Base-by-base conservation (phyloP, 2,113 vertebrate genomes). In the Nerophis ophidion region DNA sequence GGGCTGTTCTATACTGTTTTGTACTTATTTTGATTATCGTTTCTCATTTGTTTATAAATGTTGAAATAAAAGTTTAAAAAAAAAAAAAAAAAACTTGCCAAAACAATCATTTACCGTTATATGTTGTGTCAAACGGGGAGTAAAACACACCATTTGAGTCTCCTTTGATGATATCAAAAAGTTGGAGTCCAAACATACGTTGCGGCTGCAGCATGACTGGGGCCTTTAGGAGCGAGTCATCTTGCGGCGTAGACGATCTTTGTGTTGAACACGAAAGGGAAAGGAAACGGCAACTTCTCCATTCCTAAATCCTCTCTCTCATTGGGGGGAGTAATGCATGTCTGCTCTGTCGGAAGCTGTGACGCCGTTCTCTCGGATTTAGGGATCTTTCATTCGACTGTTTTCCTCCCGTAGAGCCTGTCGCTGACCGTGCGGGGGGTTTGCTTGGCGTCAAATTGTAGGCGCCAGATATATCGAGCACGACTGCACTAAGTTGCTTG, bases 261-360 rank as follows among this genome's bases (percentile, higher is more conserved):
- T 15, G 79, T 8, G 50, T 76, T 76, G 60, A 77, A 73, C 76
- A 70, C 77, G 81, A 84, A 82, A 85, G 76, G 77, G 81, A 87
- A 81, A 84, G 81, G 82, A 86, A 86, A 82, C 81, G 53, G 75
- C 71, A 17, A 69, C 81, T 83, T 80, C 80, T 84, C 79, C 79
- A 74, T 80, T 78, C 83, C 75, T 5, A 61, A 62, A 57, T 48
- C 71, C 70, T 33, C 68, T 72, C 65, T 51, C 70, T 63, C 70
- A 68, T 53, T 69, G 76, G 72, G 61, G 70, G 61, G 71, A 48
- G 55, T 58, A 76, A 60, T 66, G 74, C 77, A 16, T 60, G 71
- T 74, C 59, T 71, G 59, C 59, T 75, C 81, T 74, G 71, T 69
- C 66, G 65, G 65, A 65, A 73, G 63, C 68, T 56, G 54, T 14